Evolutionary conservation across 2,797 vertebrate species (phyloP).

Genomic region (Anguilla obscura): DNA sequence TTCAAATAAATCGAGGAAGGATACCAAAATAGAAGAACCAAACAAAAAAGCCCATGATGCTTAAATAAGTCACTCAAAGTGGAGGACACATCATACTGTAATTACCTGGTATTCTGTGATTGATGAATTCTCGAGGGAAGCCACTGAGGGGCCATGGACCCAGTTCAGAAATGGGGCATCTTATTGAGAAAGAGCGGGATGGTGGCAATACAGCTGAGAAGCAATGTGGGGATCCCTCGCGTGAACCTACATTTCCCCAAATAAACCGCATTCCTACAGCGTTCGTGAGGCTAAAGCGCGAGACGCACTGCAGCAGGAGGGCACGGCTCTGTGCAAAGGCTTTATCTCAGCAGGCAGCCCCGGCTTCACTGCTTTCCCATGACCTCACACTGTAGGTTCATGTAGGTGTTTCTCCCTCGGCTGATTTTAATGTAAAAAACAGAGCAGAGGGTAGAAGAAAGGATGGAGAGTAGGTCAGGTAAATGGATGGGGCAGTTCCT

Average conservation of each 20-base stretch:
- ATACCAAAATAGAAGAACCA: neutral
- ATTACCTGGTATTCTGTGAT: neutral
- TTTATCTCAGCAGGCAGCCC: constrained; percentile 33
- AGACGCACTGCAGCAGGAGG: constrained; percentile 45
- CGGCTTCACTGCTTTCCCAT: constrained; percentile 58
- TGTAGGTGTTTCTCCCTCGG: constrained; percentile 62
- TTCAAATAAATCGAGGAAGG: neutral
- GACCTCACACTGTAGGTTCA: constrained; percentile 66
- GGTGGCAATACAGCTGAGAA: constrained; percentile 33
- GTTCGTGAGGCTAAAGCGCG: constrained; percentile 45
- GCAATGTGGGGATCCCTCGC: neutral
- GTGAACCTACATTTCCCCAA: constrained; percentile 35
- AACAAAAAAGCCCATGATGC: neutral
- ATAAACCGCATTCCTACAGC: constrained; percentile 47
- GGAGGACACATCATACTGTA: neutral
- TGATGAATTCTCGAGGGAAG: neutral
- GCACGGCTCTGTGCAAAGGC: constrained; percentile 50
- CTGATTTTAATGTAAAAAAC: constrained; percentile 57
- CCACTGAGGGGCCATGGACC: neutral
- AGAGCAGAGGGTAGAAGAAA: constrained; percentile 42
- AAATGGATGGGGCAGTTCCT: neutral
- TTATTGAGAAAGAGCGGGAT: neutral
- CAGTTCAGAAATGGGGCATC: neutral
- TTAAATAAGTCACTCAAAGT: neutral
- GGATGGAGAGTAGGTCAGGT: constrained; percentile 29